These are phyloP conservation scores for Nemapogon koenigi DNA, from an alignment of 2,888 invertebrate genomes.

Conservation along the genomic window DNA sequence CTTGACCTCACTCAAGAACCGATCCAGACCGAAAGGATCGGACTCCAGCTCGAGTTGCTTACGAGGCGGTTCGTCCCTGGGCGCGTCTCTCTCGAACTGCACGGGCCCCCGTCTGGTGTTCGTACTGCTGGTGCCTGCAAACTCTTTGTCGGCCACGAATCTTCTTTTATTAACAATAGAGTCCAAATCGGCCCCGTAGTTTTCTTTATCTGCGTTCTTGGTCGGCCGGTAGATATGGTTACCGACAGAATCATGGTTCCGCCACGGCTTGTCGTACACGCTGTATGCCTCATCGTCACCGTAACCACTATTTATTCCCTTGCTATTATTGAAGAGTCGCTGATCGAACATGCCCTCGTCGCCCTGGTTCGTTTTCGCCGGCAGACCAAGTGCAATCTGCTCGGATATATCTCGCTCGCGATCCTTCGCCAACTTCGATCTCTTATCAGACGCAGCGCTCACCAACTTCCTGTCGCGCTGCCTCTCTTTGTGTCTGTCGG, in stretches of 20 bases:
- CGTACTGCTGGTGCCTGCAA: conserved; percentile 83
- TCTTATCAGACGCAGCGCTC: conserved; percentile 93
- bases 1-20: conserved; percentile 97
- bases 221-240: conserved; percentile 90
- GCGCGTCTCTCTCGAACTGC: conserved; percentile 86
- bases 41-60: conserved; percentile 49
- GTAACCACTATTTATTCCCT: conserved; percentile 90
- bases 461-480: conserved; percentile 93
- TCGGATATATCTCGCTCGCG: conserved; percentile 97
- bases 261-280: conserved; percentile 98
- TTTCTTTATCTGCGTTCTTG: conserved; percentile 87
- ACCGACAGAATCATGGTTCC: conserved; percentile 84
- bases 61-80: conserved; percentile 13
- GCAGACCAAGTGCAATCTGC: conserved; percentile 96
- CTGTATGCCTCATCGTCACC: conserved; percentile 97
- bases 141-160: conserved; percentile 97
- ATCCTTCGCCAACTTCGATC: conserved; percentile 84
- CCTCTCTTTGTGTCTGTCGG: conserved; percentile 88
- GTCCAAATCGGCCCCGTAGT: conserved; percentile 91
- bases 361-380: conserved; percentile 73
- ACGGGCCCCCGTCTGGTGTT: conserved; percentile 87
- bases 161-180: conserved; percentile 86
- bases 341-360: conserved; percentile 94
- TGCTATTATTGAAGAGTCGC: conserved; percentile 90
- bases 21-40: conserved; percentile 98